Conservation (phyloP, 92 coral and sea anemone species). For the Blastomussa wellsi region DNA sequence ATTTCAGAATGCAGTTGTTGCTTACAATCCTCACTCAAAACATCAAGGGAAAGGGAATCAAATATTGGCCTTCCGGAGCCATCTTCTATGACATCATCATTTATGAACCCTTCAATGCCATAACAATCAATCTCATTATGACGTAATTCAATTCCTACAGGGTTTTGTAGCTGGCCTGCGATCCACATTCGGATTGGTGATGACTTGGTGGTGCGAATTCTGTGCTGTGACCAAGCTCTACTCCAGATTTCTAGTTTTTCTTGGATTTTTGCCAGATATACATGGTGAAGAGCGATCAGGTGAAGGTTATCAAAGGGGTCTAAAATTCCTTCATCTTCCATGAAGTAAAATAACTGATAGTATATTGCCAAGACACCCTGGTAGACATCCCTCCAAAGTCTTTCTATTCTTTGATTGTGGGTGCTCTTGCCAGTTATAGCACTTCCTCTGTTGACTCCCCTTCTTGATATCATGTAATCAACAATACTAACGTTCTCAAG, state of each 20-base stretch:
- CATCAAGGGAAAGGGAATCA: no score
- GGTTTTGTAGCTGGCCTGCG: constrained; percentile 69
- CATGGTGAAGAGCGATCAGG: constrained; percentile 67
- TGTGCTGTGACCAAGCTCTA: constrained; percentile 74
- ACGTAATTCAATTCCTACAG: constrained; percentile 50
- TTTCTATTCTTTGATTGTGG: no score
- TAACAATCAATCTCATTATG: constrained; percentile 33
- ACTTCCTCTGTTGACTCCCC: no score
- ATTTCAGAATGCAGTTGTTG: constrained; percentile 38
- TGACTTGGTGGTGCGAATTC: no score
- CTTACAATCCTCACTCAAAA: no score
- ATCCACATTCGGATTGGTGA: constrained; percentile 66
- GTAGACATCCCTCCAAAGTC: no score
- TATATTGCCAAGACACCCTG: no score
- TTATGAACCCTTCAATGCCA: constrained; percentile 60
- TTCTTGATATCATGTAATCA: constrained; percentile 78
- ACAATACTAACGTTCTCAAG: constrained; percentile 70
- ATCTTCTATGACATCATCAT: no score
- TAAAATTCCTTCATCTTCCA: no score
- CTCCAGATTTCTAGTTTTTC: constrained; percentile 65
- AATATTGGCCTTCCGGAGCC: no score
- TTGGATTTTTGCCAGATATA: constrained; percentile 61
- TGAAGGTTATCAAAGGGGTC: constrained; percentile 59
- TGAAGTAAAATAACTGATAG: no score
- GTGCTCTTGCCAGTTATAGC: no score